A percentile compares a stretch with the other conserved stretches of the same genome.
These are phyloP conservation scores for Callyntrura guangdongensis DNA, from an alignment of 2,888 invertebrate species.

Conservation along the genomic window DNA sequence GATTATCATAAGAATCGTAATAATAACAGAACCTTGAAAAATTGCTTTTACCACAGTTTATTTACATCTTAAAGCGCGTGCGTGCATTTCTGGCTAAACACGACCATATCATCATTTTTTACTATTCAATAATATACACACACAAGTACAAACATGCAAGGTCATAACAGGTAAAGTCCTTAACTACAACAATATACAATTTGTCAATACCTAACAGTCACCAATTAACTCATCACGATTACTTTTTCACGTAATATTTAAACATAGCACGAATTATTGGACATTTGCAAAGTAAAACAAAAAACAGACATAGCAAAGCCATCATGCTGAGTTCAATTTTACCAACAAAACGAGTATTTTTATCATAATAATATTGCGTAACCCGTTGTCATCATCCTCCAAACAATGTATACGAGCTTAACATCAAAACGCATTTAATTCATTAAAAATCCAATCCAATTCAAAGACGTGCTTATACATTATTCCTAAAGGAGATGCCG, in stretches of 20 bases:
- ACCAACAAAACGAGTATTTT: slow-evolving; percentile 41
- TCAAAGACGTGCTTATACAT: neutral
- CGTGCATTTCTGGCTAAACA: neutral
- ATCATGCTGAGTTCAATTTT: slow-evolving; percentile 60
- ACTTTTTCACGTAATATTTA: slow-evolving; percentile 8
- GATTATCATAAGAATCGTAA: slow-evolving; percentile 14
- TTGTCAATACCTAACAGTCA: slow-evolving; percentile 44
- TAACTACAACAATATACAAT: slow-evolving; percentile 17
- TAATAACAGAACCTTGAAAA: slow-evolving; percentile 41
- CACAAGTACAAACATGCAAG: neutral
- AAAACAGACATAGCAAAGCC: neutral
- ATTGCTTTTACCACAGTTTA: slow-evolving; percentile 46
- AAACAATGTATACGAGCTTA: neutral
- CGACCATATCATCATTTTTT: too few species aligned
- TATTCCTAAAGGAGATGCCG: neutral
- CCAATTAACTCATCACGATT: slow-evolving; percentile 56
- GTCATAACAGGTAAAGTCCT: neutral
- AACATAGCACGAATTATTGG: slow-evolving; percentile 15
- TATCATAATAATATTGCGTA: neutral
- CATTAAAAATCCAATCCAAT: slow-evolving; percentile 22
- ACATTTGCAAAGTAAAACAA: slow-evolving; percentile 4
- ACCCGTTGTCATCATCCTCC: neutral
- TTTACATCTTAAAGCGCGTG: slow-evolving; percentile 31
- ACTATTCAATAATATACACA: neutral
- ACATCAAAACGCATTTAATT: slow-evolving; percentile 6